These are phyloP conservation scores for Ormia ochracea DNA, from an alignment of 2,888 invertebrate genomes.

Conservation along the genomic window DNA sequence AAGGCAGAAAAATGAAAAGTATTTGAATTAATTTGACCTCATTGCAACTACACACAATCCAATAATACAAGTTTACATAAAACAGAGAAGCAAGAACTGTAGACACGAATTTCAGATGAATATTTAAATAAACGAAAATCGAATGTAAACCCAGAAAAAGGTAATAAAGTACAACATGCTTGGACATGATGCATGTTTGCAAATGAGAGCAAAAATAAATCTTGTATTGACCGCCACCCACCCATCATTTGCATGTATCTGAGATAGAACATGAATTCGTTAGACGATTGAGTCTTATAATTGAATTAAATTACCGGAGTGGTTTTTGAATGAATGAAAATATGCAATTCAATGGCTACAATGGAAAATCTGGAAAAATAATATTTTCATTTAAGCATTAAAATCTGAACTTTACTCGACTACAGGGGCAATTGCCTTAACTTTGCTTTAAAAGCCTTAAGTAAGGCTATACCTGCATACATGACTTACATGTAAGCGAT, in stretches of 20 bases:
- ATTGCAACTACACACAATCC: constrained; percentile 44
- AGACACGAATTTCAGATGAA: constrained; percentile 50
- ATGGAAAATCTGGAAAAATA: constrained; percentile 6
- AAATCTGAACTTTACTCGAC: neutral
- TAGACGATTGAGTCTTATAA: constrained; percentile 57
- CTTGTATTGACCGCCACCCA: constrained; percentile 41
- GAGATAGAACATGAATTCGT: constrained; percentile 55
- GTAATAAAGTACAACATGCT: constrained; percentile 8
- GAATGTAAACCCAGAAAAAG: neutral
- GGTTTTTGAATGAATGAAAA: constrained; percentile 29
- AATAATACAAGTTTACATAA: constrained; percentile 39
- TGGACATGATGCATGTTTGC: constrained; percentile 11
- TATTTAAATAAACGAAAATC: constrained; percentile 25
- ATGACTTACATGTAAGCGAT: too few relatives aligned
- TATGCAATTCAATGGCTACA: constrained; percentile 33
- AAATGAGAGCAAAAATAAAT: neutral
- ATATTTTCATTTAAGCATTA: neutral
- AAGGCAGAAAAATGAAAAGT: constrained; percentile 29
- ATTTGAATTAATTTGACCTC: constrained; percentile 60
- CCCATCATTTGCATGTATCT: constrained; percentile 32
- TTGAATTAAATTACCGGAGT: constrained; percentile 51
- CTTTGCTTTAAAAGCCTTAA: too few relatives aligned
- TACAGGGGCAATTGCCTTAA: too few relatives aligned
- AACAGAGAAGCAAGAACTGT: neutral
- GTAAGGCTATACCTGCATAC: too few relatives aligned